Evolutionary conservation across 30 jellyfish, hydroid and myxozoan species (phyloP).

Genomic region (Turritopsis dohrnii): DNA sequence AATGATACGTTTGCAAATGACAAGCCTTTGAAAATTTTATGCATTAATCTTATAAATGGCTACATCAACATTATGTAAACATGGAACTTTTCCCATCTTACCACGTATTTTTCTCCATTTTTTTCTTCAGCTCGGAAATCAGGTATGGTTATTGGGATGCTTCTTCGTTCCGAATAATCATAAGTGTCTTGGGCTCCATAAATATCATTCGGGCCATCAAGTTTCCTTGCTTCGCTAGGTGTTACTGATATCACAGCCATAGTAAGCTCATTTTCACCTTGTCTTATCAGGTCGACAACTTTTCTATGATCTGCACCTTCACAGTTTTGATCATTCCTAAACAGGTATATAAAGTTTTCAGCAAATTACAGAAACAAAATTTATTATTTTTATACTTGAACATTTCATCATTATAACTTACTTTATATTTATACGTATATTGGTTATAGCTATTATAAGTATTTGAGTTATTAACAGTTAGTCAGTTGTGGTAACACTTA

Average conservation of each 20-base stretch:
- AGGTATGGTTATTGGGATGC: conserved; percentile 86
- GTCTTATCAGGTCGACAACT: conserved; percentile 91
- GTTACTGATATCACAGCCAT: conserved; percentile 86
- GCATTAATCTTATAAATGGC: too few species aligned
- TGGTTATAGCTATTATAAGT: too few species aligned
- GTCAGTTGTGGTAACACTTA: too few species aligned
- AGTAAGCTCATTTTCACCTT: conserved; percentile 69
- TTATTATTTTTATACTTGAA: too few species aligned
- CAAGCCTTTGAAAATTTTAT: too few species aligned
- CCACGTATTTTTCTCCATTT: conserved; percentile 88
- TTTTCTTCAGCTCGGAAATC: conserved; percentile 75
- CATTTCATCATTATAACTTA: background rate
- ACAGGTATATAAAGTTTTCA: too few species aligned
- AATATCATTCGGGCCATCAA: conserved; percentile 85
- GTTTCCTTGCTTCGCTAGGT: conserved; percentile 97
- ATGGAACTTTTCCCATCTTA: too few species aligned
- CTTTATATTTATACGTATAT: too few species aligned
- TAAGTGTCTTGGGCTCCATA: conserved; percentile 41
- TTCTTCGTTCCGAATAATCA: conserved; percentile 80
- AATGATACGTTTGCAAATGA: too few species aligned
- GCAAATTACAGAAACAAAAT: too few species aligned
- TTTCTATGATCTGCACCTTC: conserved; percentile 96
- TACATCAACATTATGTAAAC: too few species aligned
- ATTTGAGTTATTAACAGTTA: too few species aligned
- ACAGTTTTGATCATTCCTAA: conserved; percentile 67